Evolutionary conservation across 2,113 vertebrate species (phyloP), one percentile per base, ranked within the genome.

Genomic region (Prochilodus magdalenae): DNA sequence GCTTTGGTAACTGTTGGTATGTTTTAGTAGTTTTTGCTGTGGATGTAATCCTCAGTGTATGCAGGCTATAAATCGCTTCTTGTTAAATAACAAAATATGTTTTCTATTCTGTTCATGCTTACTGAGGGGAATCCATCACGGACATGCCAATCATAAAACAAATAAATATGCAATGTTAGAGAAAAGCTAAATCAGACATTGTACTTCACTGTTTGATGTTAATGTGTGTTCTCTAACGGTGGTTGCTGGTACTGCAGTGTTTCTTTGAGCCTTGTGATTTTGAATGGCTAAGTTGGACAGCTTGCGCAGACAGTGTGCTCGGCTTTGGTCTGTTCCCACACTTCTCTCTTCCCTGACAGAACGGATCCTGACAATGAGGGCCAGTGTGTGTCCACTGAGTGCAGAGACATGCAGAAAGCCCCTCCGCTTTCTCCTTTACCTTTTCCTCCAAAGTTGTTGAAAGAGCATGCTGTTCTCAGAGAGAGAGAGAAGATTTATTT

Each of bases 391-490:
- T 83, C 60, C 77, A 40, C 30, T 53, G 73, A 70, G 53, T 59
- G 75, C 72, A 60, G 80, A 66, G 71, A 74, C 67, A 18, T 86
- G 84, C 71, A 63, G 76, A 88, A 83, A 82, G 70, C 63, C 67
- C 36, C 60, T 79, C 65, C 75, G 47, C 84, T 74, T 18, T 26
- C 65, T 29, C 44, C 74, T 70, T 75, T 82, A 84, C 84, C 79
- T 82, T 75, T 87, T 79, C 75, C 82, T 40, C 60, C 7, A 24
- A 44, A 22, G 27, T 29, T 47, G 5, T 47, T 86, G 26, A 88
- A 87, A 85, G 87, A 82, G 72, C 26, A 75, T 84, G 76, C 89
- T 90, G 87, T 88, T 88, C 86, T 82, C 44, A 72, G 27, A 49
- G 26, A 66, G 49, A 59, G 77, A 71, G 10, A 75, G 66, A 81